These are phyloP conservation scores for Clytia hemisphaerica DNA, from an alignment of 30 jellyfish, hydroid and myxozoan species.

Conservation along the genomic window DNA sequence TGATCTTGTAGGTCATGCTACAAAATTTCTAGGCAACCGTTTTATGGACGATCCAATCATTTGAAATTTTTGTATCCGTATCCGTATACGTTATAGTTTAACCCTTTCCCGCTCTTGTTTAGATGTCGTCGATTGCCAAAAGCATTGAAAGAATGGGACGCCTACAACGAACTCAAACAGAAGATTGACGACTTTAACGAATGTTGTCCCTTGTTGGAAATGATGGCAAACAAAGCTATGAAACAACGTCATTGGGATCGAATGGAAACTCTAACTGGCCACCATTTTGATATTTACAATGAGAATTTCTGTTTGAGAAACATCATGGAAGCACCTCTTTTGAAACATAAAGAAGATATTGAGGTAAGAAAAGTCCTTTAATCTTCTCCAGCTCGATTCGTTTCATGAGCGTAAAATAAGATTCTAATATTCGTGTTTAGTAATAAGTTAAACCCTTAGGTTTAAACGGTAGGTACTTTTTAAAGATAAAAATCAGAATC, in stretches of 20 bases:
- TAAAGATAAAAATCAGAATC: no score
- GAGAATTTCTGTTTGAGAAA: conserved; percentile 84
- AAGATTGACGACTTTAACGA: conserved; percentile 94
- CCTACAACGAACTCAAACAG: conserved; percentile 74
- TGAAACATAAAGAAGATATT: conserved; percentile 76
- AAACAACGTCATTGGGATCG: conserved; percentile 95
- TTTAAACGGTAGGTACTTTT: no score
- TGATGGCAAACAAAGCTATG: conserved; percentile 97
- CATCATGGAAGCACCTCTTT: conserved; percentile 96
- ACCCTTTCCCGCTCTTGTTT: not conserved
- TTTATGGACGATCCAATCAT: no score
- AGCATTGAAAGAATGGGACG: conserved; percentile 97
- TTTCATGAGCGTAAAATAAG: no score
- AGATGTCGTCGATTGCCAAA: conserved; percentile 97
- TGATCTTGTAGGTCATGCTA: no score
- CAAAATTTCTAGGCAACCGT: no score
- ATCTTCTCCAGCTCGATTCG: no score
- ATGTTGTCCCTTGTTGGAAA: conserved; percentile 89
- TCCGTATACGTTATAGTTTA: no score
- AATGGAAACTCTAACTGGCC: conserved; percentile 73
- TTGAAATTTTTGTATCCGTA: no score
- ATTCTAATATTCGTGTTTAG: no score
- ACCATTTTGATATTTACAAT: conserved; percentile 74
- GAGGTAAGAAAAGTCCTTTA: no score
- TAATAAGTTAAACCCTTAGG: no score